These are phyloP conservation scores for Drosophila hydei DNA, from an alignment of 1,140 invertebrate genomes.

Conservation along the genomic window DNA sequence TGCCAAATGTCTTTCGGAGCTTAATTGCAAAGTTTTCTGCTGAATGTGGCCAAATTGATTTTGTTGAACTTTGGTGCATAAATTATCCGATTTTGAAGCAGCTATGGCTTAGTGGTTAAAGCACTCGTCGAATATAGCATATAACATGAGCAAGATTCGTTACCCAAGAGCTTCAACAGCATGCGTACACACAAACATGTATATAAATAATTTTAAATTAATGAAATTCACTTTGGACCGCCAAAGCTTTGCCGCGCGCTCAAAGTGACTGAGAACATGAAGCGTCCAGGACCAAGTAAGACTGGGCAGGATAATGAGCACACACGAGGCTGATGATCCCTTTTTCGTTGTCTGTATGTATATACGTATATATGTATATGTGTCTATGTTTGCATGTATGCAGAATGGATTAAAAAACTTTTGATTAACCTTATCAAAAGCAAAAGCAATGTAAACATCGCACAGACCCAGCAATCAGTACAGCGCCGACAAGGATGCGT, in stretches of 20 bases:
- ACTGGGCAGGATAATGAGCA: constrained; percentile 74
- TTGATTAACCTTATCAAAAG: constrained; percentile 84
- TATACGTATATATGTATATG: neutral
- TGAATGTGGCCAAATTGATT: constrained; percentile 73
- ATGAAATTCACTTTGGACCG: constrained; percentile 77
- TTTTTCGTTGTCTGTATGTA: neutral
- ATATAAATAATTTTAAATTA: constrained; percentile 77
- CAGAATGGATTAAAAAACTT: constrained; percentile 83
- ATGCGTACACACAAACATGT: constrained; percentile 37
- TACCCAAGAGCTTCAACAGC: constrained; percentile 39
- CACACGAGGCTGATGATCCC: constrained; percentile 69
- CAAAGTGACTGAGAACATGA: constrained; percentile 47
- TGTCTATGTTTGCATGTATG: constrained; percentile 77
- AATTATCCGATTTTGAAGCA: constrained; percentile 74
- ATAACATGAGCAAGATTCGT: constrained; percentile 11
- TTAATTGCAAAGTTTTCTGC: constrained; percentile 75
- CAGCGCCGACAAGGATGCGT: constrained; percentile 17
- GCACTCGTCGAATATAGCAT: neutral
- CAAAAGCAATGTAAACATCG: constrained; percentile 78
- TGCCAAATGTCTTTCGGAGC: constrained; percentile 69
- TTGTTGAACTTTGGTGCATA: constrained; percentile 74
- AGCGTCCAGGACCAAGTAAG: neutral
- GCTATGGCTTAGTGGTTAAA: constrained; percentile 28
- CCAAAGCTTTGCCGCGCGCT: constrained; percentile 66
- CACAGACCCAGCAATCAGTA: constrained; percentile 70